Evolutionary conservation across 2,888 invertebrate species (phyloP), one percentile per base, ranked within the genome.

Genomic region (Psylliodes chrysocephalus): DNA sequence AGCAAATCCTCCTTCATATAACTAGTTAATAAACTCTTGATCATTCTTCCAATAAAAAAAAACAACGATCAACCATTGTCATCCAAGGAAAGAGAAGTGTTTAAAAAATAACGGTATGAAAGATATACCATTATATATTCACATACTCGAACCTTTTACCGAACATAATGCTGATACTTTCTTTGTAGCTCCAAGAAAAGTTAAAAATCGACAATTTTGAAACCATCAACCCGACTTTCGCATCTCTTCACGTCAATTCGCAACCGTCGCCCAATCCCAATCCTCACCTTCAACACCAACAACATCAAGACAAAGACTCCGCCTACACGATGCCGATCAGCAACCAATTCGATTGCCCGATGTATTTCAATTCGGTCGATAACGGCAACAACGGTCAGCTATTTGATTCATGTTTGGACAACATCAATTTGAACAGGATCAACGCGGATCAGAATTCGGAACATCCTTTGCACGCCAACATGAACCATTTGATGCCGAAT

Each of bases 271-370:
- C 66, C 49, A 22, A 46, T 64, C 22, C 22, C 2, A 6, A 22
- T 22, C 22, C 63, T 54, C 64, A 52, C 30, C 17, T 63, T 55
- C 28, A 53, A 53, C 57, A 65, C 25, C 33, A 52, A 17, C n/a
- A n/a, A n/a, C n/a, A n/a, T n/a, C n/a, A n/a, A n/a, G n/a, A n/a
- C n/a, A n/a, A n/a, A n/a, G n/a, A n/a, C n/a, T n/a, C 66, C 17
- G 73, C 79, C 57, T 79, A 78, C 65, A 80, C 81, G 8, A 67
- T 81, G 74, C 80, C 82, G 22, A 79, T 81, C 64, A 72, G 81
- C 28, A 82, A 82, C 65, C 79, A 81, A 30, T 77, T 73, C 72
- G 80, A 80, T 67, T 67, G 75, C 51, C 75, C 77, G 52, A 68
- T 75, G 51, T 76, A 79, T 52, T 71, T 73, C 44, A 75, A 74